Conservation (phyloP, 2,888 invertebrate genomes). For the Perizoma flavofasciatum region DNA sequence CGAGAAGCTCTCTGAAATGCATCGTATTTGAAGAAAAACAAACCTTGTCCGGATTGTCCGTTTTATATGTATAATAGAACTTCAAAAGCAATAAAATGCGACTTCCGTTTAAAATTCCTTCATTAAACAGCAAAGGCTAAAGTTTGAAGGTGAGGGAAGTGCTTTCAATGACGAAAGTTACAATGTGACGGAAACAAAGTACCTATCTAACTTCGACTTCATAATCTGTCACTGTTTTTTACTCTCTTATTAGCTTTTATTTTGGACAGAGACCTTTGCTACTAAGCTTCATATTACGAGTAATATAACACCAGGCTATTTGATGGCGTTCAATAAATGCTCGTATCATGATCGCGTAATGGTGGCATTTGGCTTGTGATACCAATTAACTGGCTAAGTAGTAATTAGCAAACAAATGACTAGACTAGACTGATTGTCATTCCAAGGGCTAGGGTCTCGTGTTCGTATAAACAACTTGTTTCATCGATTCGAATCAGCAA, state of each 20-base stretch:
- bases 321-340: constrained; percentile 10
- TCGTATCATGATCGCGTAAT: constrained; percentile 12
- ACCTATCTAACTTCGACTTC: constrained; percentile 4
- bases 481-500: constrained; percentile 41
- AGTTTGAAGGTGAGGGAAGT: constrained; percentile 23
- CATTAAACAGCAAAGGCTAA: constrained; percentile 17
- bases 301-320: constrained; percentile 12
- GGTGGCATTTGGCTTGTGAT: constrained; percentile 12
- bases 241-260: constrained; percentile 3
- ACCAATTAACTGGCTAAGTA: constrained; percentile 26
- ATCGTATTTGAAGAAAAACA: background rate
- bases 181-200: constrained; percentile 15
- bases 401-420: constrained; percentile 36
- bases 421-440: constrained; percentile 44
- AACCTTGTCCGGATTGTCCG: background rate
- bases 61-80: background rate
- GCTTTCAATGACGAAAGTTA: constrained; percentile 18
- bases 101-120: constrained; percentile 16
- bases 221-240: constrained; percentile 17
- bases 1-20: background rate
- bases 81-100: background rate
- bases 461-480: constrained; percentile 41
- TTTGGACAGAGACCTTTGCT: too few species aligned
- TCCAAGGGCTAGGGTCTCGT: constrained; percentile 43
- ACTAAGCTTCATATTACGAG: too few species aligned